Evolutionary conservation across 2,888 invertebrate species (phyloP).

Genomic region (Lamellibrachia columna): DNA sequence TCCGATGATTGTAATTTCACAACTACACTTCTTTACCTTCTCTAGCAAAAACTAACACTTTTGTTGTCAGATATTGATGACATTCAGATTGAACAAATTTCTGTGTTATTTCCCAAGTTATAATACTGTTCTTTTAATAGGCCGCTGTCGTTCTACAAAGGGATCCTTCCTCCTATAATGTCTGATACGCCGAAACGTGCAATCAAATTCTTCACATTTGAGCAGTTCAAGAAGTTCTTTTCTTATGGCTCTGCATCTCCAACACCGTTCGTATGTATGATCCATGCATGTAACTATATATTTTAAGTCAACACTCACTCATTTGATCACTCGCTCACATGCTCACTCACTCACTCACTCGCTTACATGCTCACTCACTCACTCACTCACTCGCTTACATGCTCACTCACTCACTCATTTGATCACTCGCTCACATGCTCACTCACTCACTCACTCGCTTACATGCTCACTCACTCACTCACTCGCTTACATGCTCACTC

Average conservation of each 20-base stretch:
- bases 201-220: conserved; percentile 93
- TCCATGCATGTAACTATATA: not conserved
- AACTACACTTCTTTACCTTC: too few relatives aligned
- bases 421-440: not conserved
- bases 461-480: not conserved
- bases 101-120: not conserved
- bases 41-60: too few relatives aligned
- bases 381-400: not conserved
- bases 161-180: conserved; percentile 89
- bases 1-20: too few relatives aligned
- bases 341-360: not conserved
- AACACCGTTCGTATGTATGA: conserved; percentile 29
- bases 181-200: conserved; percentile 96
- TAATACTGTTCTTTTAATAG: conserved; percentile 58
- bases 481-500: not conserved
- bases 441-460: not conserved
- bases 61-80: not conserved
- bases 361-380: not conserved
- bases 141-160: conserved; percentile 85
- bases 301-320: not conserved
- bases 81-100: not conserved
- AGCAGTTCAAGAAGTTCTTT: conserved; percentile 88
- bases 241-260: conserved; percentile 60
- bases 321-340: not conserved
- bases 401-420: not conserved